Evolutionary conservation across 2,113 vertebrate species (phyloP), one percentile per base, ranked within the genome.

Genomic region (Mesocricetus auratus): DNA sequence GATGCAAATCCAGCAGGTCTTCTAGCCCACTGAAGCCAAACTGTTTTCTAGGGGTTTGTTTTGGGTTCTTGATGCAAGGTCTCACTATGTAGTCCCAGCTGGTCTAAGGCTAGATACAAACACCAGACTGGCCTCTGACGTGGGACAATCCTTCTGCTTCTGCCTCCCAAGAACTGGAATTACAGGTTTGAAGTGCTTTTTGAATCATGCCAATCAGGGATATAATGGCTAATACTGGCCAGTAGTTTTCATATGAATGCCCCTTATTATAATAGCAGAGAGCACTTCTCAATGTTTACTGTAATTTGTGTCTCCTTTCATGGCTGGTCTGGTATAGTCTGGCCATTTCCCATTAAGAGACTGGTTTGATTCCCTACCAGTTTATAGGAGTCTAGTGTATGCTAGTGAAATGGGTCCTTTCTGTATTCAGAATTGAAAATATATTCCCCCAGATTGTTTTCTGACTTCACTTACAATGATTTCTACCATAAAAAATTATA

Each of bases 401-500:
- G 95, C 45, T 90, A 86, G 69, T n/a, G 68, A 87, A 74, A 87
- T 45, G 68, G 69, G 50, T 58, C 58, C 64, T 87, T 94, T 92
- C 62, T 88, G n/a, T 89, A 71, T 60, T 79, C 7, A 22, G 9
- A 90, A 92, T 77, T 93, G 42, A 94, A 96, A 93, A 75, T 82
- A 50, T 19, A 53, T 86, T 90, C 87, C 86, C 50, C 89, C 36
- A 79, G 58, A 85, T 81, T 90, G 69, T 71, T 47, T 90, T 90
- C 83, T 94, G 68, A 95, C 64, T 91, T 77, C 45, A 58, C 19
- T 56, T 74, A 50, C 62, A 60, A 21, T 86, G 33, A 60, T 74
- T 92, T 92, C 95, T 79, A 50, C 71, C 31, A 36, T 81, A 83
- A 97, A 91, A 86, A 93, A 74, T 93, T 79, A 50, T 66, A 87